Evolutionary conservation across 1,140 invertebrate species (phyloP), one percentile per base, ranked within the genome.

Genomic region (Cydia pomonella): DNA sequence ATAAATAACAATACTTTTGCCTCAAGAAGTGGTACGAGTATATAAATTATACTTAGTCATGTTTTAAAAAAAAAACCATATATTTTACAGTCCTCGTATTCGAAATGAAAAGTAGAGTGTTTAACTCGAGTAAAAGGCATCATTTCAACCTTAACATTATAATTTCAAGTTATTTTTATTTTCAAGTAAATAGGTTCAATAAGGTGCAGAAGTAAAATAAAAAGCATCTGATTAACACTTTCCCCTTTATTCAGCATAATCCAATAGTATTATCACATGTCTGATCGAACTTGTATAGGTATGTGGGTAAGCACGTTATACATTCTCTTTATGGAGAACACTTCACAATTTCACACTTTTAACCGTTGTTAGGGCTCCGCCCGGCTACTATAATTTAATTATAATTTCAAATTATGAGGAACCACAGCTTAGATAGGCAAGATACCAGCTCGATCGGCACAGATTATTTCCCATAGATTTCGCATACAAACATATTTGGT

Each of bases 181-280:
- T 44, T 16, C 13, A 44, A 16, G 1, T 44, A 44, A 44, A 44
- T 16, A 44, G 41, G 41, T 44, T 44, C 2, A 18, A 53, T 59
- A 59, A 12, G 21, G 7, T 23, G 5, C n/a, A 9, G 50, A 23
- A 59, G 9, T 18, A 9, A 44, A 38, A 82, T 88, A 88, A 84
- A 77, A 89, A 89, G 86, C 38, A 71, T 80, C 75, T 25, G 64
- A 44, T 73, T 79, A 75, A 91, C 85, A 89, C 84, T 89, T 89
- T 87, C 81, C 82, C 82, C 78, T 91, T 91, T 91, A 91, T 91
- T 89, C 87, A 87, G 86, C 87, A 87, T 88, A 84, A 86, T 86
- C 82, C 84, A 85, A 86, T 88, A 86, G 78, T 86, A 86, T 86
- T 91, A 91, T 91, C 89, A 91, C 89, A 90, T 88, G 84, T 89